Base-by-base conservation (phyloP, 1,140 invertebrate genomes). In the Himalopsyche phryganea region DNA sequence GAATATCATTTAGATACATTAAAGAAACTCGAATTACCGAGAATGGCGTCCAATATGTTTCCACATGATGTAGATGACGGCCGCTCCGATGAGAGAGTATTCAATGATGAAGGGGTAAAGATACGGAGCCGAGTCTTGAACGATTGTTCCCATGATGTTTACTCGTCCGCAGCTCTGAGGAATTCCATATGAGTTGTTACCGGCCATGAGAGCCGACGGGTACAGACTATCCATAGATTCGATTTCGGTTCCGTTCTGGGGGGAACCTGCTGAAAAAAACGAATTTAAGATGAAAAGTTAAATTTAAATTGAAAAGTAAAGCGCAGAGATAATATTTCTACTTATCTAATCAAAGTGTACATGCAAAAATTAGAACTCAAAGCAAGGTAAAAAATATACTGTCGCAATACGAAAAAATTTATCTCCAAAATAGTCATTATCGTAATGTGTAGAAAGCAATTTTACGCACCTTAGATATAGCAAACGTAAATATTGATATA, bases 31-130 rank as follows among this genome's bases (percentile, higher is more conserved):
- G n/a, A 56, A 14, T 73, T 76, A 84, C 78, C 83, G 84, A 1
- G 89, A 87, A 74, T 91, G 87, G 65, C 89, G 84, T 33, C 92
- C 91, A 72, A 96, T 95, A 73, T 94, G 92, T 68, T 90, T 90
- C 94, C 94, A 98, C 87, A 98, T 97, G 40, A 98, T 92, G 72
- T 96, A 98, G 66, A 98, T 89, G 17, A 98, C 92, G 46, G 95
- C 94, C 17, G 96, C 95, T 14, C 93, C 94, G 69, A 98, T 97
- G 41, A 98, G 77, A 57, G 93, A 95, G 74, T 98, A 98, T 72
- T 98, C 94, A 67, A 98, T 94, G 63, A 97, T 97, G 72, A 96
- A 96, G 0, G 94, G 95, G 76, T 92, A 98, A 15, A 98, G 79
- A 72, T 94, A 97, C 0, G 94, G 93, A 4, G 91, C 90, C 1